A percentile compares a stretch with the other conserved stretches of the same genome.
Evolutionary conservation across 1,140 invertebrate genomes (phyloP).

Genomic region (Zaprionus tsacasi): DNA sequence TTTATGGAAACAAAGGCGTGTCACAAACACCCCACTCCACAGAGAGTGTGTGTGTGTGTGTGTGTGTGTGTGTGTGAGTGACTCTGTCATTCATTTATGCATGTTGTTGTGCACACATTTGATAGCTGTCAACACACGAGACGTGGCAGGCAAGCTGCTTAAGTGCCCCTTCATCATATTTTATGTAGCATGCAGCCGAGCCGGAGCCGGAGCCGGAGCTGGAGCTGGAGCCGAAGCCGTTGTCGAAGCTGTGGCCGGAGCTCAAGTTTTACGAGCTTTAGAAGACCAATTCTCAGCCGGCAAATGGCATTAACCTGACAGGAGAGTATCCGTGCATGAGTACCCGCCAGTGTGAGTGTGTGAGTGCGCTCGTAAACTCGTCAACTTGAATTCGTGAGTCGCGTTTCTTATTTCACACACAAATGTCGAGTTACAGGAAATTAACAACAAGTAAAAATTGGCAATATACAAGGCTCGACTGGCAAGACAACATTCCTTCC

Average conservation of each 20-base stretch:
- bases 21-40: conserved; percentile 30
- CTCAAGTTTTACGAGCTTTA: conserved; percentile 61
- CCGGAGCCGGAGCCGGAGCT: background rate
- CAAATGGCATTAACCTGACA: conserved; percentile 55
- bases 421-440: conserved; percentile 58
- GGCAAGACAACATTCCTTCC: conserved; percentile 13
- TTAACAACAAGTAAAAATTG: conserved; percentile 79
- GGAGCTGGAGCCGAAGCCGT: background rate
- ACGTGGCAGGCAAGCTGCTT: conserved; percentile 51
- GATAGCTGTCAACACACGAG: conserved; percentile 69
- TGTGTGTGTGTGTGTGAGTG: conserved; percentile 33
- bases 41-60: conserved; percentile 11
- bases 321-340: conserved; percentile 1
- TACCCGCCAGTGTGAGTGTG: background rate
- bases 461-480: conserved; percentile 49
- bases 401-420: background rate
- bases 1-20: conserved; percentile 75
- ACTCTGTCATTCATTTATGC: conserved; percentile 72
- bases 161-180: conserved; percentile 80
- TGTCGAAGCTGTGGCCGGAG: background rate
- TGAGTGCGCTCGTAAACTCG: conserved; percentile 36
- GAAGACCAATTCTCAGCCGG: conserved; percentile 65
- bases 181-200: conserved; percentile 62
- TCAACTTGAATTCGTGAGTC: conserved; percentile 18
- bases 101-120: conserved; percentile 74